phyloP scores from a whole-genome alignment of 1,140 invertebrate genomes.

The Drosophila pseudoobscura region DNA sequence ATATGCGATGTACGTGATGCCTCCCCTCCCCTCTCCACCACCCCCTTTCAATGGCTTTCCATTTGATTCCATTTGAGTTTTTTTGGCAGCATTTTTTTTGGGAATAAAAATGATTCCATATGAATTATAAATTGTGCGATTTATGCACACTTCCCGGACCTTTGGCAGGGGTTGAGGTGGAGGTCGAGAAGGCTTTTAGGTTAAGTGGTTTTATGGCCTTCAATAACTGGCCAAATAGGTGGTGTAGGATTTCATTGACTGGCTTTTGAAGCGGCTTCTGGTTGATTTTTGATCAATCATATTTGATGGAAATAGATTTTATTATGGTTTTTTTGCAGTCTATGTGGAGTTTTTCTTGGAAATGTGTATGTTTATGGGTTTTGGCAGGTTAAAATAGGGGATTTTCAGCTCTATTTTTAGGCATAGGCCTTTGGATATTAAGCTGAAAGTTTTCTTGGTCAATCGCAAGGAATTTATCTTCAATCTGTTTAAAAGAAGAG shows the following conservation, averaged over 20 bases:
- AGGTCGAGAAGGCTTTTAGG: constrained; percentile 53
- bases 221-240: constrained; percentile 3
- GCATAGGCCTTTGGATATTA: no score
- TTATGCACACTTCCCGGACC: constrained; percentile 55
- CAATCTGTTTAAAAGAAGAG: no score
- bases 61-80: constrained; percentile 22
- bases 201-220: constrained; percentile 75
- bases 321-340: no score
- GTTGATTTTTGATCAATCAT: no score
- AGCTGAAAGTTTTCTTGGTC: no score
- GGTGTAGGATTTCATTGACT: neutral
- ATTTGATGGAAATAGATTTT: no score
- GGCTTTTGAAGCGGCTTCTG: no score
- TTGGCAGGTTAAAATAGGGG: no score
- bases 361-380: no score
- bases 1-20: constrained; percentile 69
- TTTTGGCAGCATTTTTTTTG: constrained; percentile 16
- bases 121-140: constrained; percentile 78
- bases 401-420: no score
- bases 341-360: no score
- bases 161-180: constrained; percentile 10
- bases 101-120: constrained; percentile 64
- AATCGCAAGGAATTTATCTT: no score
- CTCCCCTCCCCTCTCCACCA: constrained; percentile 3
- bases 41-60: neutral